These are phyloP conservation scores for Harmothoe impar DNA, from an alignment of 2,888 invertebrate species.

Conservation along the genomic window DNA sequence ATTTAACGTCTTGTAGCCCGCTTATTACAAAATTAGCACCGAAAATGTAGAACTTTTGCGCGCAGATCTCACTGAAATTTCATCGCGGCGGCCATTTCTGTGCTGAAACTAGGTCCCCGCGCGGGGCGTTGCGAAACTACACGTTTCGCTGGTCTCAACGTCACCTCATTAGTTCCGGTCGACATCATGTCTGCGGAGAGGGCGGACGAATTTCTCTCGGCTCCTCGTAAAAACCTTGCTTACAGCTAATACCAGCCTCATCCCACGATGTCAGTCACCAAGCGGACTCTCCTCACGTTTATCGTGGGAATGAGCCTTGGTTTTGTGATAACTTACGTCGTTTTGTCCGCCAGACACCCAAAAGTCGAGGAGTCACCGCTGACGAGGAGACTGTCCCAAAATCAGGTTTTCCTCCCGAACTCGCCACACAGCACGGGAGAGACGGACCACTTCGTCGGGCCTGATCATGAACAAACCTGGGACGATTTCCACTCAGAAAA, in stretches of 20 bases:
- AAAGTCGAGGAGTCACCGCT: neutral
- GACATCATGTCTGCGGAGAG: neutral
- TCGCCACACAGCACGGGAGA: conserved; percentile 69
- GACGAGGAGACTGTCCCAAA: neutral
- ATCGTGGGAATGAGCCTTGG: neutral
- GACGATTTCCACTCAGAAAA: conserved; percentile 66
- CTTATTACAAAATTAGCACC: too few species aligned
- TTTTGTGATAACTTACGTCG: conserved; percentile 19
- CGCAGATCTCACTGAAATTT: too few species aligned
- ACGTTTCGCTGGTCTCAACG: too few species aligned
- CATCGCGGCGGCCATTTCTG: too few species aligned
- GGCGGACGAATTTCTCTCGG: neutral
- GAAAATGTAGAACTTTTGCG: too few species aligned
- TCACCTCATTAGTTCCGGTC: too few species aligned
- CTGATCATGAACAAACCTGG: conserved; percentile 69
- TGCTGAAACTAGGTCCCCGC: too few species aligned
- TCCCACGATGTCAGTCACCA: neutral
- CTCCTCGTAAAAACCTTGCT: neutral
- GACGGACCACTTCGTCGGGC: conserved; percentile 66
- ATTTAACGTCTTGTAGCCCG: too few species aligned
- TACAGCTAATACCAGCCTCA: conserved; percentile 7
- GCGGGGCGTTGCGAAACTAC: too few species aligned
- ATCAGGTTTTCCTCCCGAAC: conserved; percentile 66
- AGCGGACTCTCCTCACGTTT: conserved; percentile 30
- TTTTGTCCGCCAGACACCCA: neutral